phyloP scores from a whole-genome alignment of 2,113 vertebrate species.

The Syngnathoides biaculeatus region DNA sequence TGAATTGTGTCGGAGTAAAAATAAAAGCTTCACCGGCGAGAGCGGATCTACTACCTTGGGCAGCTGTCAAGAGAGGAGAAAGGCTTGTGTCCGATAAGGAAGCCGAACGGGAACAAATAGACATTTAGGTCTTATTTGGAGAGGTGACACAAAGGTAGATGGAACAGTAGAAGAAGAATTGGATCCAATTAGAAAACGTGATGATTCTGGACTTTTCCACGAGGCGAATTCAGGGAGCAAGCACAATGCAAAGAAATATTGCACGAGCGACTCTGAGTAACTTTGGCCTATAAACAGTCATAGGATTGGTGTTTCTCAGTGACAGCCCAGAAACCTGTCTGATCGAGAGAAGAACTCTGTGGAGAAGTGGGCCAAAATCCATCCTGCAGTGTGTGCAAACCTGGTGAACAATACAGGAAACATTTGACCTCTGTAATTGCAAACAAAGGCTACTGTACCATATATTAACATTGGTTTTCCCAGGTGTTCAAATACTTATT shows the following conservation, averaged over 20 bases:
- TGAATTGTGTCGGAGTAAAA: slow-evolving; percentile 31
- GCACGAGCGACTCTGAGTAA: background rate
- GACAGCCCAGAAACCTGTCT: too few relatives aligned
- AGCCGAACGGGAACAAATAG: slow-evolving; percentile 3
- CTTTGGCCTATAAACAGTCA: background rate
- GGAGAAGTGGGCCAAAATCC: too few relatives aligned
- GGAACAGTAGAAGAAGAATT: slow-evolving; percentile 1
- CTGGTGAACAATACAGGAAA: too few relatives aligned
- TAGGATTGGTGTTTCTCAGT: too few relatives aligned
- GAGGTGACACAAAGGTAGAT: background rate
- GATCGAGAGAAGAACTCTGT: too few relatives aligned
- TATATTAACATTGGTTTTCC: too few relatives aligned
- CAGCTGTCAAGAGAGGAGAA: slow-evolving; percentile 15
- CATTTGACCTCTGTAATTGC: too few relatives aligned
- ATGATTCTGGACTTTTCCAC: background rate
- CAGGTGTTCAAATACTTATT: too few relatives aligned
- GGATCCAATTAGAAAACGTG: slow-evolving; percentile 6
- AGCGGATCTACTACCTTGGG: slow-evolving; percentile 25
- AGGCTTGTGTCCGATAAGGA: slow-evolving; percentile 8
- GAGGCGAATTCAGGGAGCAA: background rate
- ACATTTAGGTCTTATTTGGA: background rate
- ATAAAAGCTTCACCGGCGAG: slow-evolving; percentile 21
- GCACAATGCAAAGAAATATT: background rate
- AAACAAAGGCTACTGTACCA: too few relatives aligned
- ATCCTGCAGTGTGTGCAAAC: too few relatives aligned